Conservation (phyloP, 1,140 invertebrate species). For the Bactericera cockerelli region DNA sequence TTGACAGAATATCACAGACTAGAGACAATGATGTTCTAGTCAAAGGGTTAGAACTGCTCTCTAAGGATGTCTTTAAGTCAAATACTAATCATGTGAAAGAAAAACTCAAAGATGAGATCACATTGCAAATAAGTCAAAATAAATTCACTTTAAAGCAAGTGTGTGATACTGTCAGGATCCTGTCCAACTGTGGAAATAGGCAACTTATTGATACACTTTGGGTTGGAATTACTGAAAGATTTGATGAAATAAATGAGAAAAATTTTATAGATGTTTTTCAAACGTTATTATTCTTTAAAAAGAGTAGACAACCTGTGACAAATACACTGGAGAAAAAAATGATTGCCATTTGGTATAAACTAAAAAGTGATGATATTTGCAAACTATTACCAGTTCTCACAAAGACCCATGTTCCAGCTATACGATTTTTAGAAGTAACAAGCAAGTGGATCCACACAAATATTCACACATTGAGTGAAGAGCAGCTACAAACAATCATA, state of each 20-base stretch:
- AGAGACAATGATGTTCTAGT: slow-evolving; percentile 31
- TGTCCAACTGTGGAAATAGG: slow-evolving; percentile 29
- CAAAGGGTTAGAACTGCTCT: slow-evolving; percentile 29
- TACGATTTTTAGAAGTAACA: slow-evolving; percentile 33
- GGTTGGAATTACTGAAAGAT: slow-evolving; percentile 42
- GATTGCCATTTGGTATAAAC: slow-evolving; percentile 37
- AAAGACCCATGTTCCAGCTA: slow-evolving; percentile 21
- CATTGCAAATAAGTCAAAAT: slow-evolving; percentile 41
- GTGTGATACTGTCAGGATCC: slow-evolving; percentile 35
- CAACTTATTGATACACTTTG: slow-evolving; percentile 46
- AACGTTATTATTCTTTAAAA: slow-evolving; percentile 38
- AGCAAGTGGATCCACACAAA: slow-evolving; percentile 43
- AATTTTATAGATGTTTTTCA: slow-evolving; percentile 41
- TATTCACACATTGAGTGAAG: slow-evolving; percentile 41
- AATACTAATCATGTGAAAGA: slow-evolving; percentile 34
- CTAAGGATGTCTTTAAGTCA: slow-evolving; percentile 29
- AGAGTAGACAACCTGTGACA: slow-evolving; percentile 42
- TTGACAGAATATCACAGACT: slow-evolving; percentile 31
- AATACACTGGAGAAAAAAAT: slow-evolving; percentile 44
- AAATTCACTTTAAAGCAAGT: slow-evolving; percentile 42
- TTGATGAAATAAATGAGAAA: slow-evolving; percentile 38
- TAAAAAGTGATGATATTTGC: slow-evolving; percentile 36
- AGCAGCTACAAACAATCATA: slow-evolving; percentile 40
- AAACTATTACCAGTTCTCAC: slow-evolving; percentile 35
- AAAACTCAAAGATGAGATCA: slow-evolving; percentile 40